Conservation (phyloP, 1,140 invertebrate species). For the Meloidogyne chitwoodi region DNA sequence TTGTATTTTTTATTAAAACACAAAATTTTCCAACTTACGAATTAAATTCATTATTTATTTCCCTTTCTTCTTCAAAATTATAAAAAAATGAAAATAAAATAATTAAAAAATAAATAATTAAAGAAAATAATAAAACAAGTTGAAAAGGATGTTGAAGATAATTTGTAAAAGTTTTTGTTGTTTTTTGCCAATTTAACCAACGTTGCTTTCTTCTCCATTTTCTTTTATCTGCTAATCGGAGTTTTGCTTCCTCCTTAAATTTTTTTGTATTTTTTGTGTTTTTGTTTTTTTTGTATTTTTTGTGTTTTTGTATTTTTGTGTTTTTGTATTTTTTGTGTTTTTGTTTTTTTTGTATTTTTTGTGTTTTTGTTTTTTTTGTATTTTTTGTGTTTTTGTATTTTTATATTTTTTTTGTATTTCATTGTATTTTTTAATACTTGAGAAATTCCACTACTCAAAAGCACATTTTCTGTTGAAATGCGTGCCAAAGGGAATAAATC, state of each 20-base stretch:
- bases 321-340: neutral
- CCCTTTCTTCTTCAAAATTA: neutral
- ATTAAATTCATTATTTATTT: neutral
- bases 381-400: slow-evolving; percentile 14
- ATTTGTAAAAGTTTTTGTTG: slow-evolving; percentile 25
- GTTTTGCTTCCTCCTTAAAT: slow-evolving; percentile 25
- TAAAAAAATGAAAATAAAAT: slow-evolving; percentile 9
- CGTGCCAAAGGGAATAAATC: slow-evolving; percentile 43
- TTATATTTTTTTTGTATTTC: neutral
- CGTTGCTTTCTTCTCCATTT: slow-evolving; percentile 13
- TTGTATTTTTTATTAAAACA: neutral
- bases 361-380: neutral
- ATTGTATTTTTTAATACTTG: slow-evolving; percentile 16
- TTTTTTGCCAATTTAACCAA: neutral
- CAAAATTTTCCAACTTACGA: neutral
- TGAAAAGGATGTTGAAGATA: slow-evolving; percentile 41
- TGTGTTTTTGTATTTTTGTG: neutral
- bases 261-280: slow-evolving; percentile 12
- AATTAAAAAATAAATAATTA: slow-evolving; percentile 37
- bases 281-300: slow-evolving; percentile 1
- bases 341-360: too few relatives aligned
- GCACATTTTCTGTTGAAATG: slow-evolving; percentile 24
- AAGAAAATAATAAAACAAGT: slow-evolving; percentile 32
- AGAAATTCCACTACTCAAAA: slow-evolving; percentile 31
- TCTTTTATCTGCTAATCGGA: slow-evolving; percentile 10